Evolutionary conservation across 2,797 vertebrate genomes (phyloP), one percentile per base, ranked within the genome.

Genomic region (Leptoclinus maculatus): DNA sequence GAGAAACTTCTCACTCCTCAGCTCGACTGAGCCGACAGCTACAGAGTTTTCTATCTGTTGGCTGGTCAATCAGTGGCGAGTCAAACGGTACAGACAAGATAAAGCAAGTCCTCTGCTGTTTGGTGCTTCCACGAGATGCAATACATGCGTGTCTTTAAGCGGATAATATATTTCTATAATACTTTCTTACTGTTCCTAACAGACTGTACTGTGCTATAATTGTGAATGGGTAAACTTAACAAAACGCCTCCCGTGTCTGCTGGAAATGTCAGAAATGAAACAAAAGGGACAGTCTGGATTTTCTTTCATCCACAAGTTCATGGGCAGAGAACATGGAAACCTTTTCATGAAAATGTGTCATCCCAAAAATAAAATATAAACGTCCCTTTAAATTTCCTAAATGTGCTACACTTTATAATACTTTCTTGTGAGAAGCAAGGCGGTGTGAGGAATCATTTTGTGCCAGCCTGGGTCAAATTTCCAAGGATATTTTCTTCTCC

Each of bases 391-490:
- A 34, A 57, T 25, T 19, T 53, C 23, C 27, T 25, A 21, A 47
- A 21, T 10, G 14, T 16, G 14, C 6, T n/a, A 11, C 8, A 43
- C 38, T 60, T 60, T 51, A 63, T 10, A 17, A 53, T 27, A 58
- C 32, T 53, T 29, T 76, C 39, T 27, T 56, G 34, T 76, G 19
- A 69, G 78, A 65, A 54, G 47, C n/a, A 21, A 72, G 25, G 67
- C 13, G 5, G 6, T 60, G 32, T 11, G 49, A 54, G 56, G 51
- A 70, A 58, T 68, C 70, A 66, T 17, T 73, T 34, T 66, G 38
- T 54, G 47, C 32, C 21, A 39, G 62, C 39, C 32, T 78, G 54
- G 23, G 7, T 80, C 43, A 56, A 36, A 58, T 83, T 78, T 72
- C 58, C 23, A 62, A 17, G 9, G 56, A 74, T 29, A 36, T 73